A percentile compares a stretch with the other conserved stretches of the same genome.
These are phyloP conservation scores for Agapornis roseicollis DNA, from an alignment of 2,113 vertebrate species.

Conservation along the genomic window DNA sequence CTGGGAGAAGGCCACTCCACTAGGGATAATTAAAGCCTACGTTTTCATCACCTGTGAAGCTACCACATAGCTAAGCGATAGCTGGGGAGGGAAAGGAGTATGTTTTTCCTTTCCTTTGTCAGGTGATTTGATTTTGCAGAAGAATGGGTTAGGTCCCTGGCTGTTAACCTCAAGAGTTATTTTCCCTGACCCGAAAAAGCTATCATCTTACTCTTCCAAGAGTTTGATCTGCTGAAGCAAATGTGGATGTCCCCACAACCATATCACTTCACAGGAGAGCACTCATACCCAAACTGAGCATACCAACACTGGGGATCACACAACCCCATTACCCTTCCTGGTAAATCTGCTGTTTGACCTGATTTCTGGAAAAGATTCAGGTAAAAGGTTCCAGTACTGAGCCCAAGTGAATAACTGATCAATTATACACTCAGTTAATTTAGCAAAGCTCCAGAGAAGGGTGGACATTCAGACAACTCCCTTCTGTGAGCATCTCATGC, in stretches of 20 bases:
- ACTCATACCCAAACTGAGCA: background rate
- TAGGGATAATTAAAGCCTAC: background rate
- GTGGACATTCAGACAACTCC: background rate
- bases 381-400: background rate
- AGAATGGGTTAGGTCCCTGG: background rate
- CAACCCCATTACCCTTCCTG: background rate
- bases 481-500: background rate
- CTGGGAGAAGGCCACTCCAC: background rate
- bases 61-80: background rate
- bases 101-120: background rate
- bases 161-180: background rate
- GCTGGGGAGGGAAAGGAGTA: background rate
- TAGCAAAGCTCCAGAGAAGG: background rate
- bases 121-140: background rate
- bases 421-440: background rate
- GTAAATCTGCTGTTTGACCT: background rate
- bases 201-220: background rate
- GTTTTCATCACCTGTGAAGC: background rate
- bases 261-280: background rate
- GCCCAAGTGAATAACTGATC: background rate
- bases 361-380: background rate
- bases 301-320: background rate
- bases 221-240: background rate
- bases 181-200: background rate
- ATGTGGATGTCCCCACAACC: background rate